A percentile compares a stretch with the other conserved stretches of the same genome.
Evolutionary conservation across 2,888 invertebrate genomes (phyloP).

Genomic region (Scaptomyza polygonia): DNA sequence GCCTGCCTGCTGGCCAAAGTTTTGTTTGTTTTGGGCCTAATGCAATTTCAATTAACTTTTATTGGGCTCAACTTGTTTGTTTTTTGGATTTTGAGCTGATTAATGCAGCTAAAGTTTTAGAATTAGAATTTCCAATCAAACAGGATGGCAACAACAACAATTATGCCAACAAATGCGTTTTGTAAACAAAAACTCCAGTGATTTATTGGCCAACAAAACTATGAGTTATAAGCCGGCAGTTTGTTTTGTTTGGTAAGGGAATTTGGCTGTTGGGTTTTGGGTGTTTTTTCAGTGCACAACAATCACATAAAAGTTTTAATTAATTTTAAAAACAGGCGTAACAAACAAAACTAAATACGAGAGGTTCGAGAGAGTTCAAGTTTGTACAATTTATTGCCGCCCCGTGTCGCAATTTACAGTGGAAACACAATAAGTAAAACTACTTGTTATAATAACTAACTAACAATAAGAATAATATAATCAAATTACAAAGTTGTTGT

Average conservation of each 20-base stretch:
- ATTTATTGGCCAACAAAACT: constrained; percentile 35
- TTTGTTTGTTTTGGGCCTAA: too few relatives aligned
- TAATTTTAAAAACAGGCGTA: constrained; percentile 73
- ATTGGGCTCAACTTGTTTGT: constrained; percentile 7
- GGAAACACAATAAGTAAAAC: neutral
- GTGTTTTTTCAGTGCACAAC: constrained; percentile 44
- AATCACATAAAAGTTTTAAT: constrained; percentile 77
- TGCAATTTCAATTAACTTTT: constrained; percentile 33
- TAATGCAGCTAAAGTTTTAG: constrained; percentile 9
- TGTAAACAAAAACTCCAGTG: constrained; percentile 44
- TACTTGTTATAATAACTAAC: too few relatives aligned
- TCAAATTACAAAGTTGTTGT: constrained; percentile 4
- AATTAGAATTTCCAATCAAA: constrained; percentile 19
- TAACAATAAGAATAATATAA: too few relatives aligned
- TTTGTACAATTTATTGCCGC: constrained; percentile 55
- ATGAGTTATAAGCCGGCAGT: neutral
- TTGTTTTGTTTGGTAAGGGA: neutral
- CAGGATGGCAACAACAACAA: constrained; percentile 30
- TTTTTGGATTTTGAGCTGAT: constrained; percentile 9
- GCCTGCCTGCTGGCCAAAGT: too few relatives aligned
- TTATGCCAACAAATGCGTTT: constrained; percentile 32
- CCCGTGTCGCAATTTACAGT: neutral
- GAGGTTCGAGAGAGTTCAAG: neutral
- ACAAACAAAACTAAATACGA: constrained; percentile 15
- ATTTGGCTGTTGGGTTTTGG: too few relatives aligned